Percentiles rank a stretch among this genome's conserved stretches.
Evolutionary conservation across 2,888 invertebrate species (phyloP).

Genomic region (Bellardia bayeri): DNA sequence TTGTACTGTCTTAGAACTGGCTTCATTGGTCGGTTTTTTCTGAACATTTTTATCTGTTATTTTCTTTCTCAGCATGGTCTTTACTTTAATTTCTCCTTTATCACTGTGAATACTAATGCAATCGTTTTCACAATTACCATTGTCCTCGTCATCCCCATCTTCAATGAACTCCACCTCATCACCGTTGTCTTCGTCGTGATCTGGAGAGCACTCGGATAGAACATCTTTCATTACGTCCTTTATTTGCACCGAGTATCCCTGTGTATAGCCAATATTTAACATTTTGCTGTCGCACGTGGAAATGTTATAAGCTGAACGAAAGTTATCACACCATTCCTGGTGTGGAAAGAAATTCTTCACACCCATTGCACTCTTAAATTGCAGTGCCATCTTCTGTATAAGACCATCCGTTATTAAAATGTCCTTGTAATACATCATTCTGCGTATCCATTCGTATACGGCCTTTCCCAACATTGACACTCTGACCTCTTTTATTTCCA

Average conservation of each 20-base stretch:
- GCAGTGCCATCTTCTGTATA: conserved; percentile 82
- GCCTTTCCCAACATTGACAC: conserved; percentile 82
- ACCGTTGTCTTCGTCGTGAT: conserved; percentile 60
- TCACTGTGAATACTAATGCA: conserved; percentile 71
- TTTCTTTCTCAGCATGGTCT: conserved; percentile 22
- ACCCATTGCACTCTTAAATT: conserved; percentile 82
- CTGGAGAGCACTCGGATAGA: conserved; percentile 77
- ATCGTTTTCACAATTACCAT: conserved; percentile 61
- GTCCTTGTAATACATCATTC: conserved; percentile 83
- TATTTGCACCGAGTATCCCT: conserved; percentile 82
- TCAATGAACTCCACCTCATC: conserved; percentile 52
- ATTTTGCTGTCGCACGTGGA: conserved; percentile 79
- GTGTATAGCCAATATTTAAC: conserved; percentile 79
- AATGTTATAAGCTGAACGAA: conserved; percentile 80
- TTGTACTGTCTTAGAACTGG: conserved; percentile 34
- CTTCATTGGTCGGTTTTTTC: not conserved
- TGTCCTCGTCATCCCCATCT: conserved; percentile 53
- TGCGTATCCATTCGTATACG: conserved; percentile 82
- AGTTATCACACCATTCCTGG: conserved; percentile 82
- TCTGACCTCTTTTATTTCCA: conserved; percentile 80
- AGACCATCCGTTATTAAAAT: conserved; percentile 81
- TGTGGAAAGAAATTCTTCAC: conserved; percentile 81
- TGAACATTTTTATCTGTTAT: conserved; percentile 20
- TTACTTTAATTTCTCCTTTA: conserved; percentile 68
- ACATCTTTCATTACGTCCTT: conserved; percentile 81